Base-by-base conservation (phyloP, 2,113 vertebrate species). In the Porphyrio hochstetteri region DNA sequence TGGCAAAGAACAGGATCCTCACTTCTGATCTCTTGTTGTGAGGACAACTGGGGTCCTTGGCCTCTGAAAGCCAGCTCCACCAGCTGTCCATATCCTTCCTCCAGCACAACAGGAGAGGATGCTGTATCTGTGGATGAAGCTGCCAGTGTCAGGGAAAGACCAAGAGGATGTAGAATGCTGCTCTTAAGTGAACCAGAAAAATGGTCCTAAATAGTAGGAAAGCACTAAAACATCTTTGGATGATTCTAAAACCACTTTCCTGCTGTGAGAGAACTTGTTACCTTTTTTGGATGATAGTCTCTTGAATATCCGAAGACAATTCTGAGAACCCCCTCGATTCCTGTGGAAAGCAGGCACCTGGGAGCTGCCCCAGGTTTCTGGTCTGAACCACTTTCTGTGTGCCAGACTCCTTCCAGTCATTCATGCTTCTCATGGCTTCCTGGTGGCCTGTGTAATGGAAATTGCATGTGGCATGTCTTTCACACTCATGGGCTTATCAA, bases 401-500 rank as follows among this genome's bases (percentile, higher is more conserved):
- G 44, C 46, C 53, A 83, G 64, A 33, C 76, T 86, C 46, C 33
- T 93, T 90, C 31, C 75, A 44, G 28, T 63, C 63, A 25, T 77
- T 93, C 79, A 25, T 1, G 5, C 42, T 86, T 93, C 86, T 81
- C 44, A 23, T 57, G 86, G 92, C 70, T 85, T 93, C 91, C 76
- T 94, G 55, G 70, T 90, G 48, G 59, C 67, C 42, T 89, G 64
- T 55, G 83, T 87, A 94, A 93, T 86, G 90, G 92, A 92, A 95
- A 93, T 93, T 72, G 61, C 69, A 50, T 95, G 96, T 91, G 90
- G 50, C 68, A 80, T 95, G 88, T 97, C 97, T 96, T 86, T 91
- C 92, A 95, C 96, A 97, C 96, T 97, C 72, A 72, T 44, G 52
- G 88, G 63, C 85, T 97, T 97, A 97, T 95, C 96, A 69, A 85